phyloP scores from a whole-genome alignment of 2,888 invertebrate genomes.

The Hyles lineata region DNA sequence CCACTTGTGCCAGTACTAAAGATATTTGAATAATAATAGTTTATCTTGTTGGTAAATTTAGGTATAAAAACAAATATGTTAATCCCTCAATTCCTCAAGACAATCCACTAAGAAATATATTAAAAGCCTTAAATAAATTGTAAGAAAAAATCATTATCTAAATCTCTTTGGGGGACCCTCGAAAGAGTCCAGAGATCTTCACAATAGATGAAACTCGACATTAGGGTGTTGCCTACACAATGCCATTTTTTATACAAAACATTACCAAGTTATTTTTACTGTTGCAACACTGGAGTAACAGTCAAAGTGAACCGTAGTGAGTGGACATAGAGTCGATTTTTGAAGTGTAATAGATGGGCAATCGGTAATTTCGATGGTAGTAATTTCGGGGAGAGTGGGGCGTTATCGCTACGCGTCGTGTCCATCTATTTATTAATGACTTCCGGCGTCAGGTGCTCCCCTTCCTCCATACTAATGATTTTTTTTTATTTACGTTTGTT shows the following conservation, averaged over 20 bases:
- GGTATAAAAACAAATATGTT: not conserved
- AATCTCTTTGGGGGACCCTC: conserved; percentile 50
- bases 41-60: no score
- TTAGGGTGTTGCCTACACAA: conserved; percentile 74
- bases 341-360: conserved; percentile 28
- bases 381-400: conserved; percentile 77
- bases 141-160: conserved; percentile 55
- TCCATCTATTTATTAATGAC: conserved; percentile 85
- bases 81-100: not conserved
- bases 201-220: conserved; percentile 70
- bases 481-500: conserved; percentile 49
- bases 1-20: no score
- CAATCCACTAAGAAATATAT: conserved; percentile 32
- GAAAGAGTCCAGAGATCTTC: conserved; percentile 66
- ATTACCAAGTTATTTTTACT: conserved; percentile 48
- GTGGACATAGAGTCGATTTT: conserved; percentile 30
- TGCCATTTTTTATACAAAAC: conserved; percentile 70
- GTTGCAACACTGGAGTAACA: conserved; percentile 32
- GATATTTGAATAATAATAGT: no score
- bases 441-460: conserved; percentile 82
- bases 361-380: conserved; percentile 49
- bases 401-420: conserved; percentile 74
- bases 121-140: conserved; percentile 39
- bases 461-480: conserved; percentile 62
- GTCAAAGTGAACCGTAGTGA: conserved; percentile 37